These are phyloP conservation scores for Unio delphinus DNA, from an alignment of 2,888 invertebrate species.

Conservation along the genomic window DNA sequence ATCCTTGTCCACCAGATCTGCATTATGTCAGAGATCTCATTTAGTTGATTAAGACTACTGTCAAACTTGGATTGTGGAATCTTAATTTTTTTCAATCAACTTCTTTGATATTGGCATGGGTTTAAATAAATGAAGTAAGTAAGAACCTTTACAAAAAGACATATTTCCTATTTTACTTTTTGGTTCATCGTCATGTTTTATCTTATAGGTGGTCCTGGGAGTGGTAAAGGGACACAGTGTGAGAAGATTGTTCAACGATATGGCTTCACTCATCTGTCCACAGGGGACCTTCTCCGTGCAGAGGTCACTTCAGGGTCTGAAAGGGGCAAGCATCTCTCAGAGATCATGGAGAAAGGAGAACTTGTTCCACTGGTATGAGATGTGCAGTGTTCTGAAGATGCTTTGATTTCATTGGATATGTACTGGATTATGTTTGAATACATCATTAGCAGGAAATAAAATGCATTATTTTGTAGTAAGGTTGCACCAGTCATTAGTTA, in stretches of 20 bases:
- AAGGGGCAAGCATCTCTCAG: conserved; percentile 86
- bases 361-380: conserved; percentile 83
- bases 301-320: conserved; percentile 92
- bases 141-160: too few relatives aligned
- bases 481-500: neutral
- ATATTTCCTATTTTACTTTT: too few relatives aligned
- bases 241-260: conserved; percentile 92
- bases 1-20: too few relatives aligned
- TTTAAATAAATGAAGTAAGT: too few relatives aligned
- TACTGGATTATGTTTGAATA: too few relatives aligned
- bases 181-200: neutral
- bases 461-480: neutral
- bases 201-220: conserved; percentile 83
- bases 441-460: neutral
- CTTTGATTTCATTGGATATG: neutral
- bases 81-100: too few relatives aligned
- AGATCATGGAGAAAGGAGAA: conserved; percentile 90
- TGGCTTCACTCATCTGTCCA: conserved; percentile 92
- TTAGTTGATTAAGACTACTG: too few relatives aligned
- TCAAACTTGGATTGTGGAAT: too few relatives aligned
- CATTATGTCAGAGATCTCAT: too few relatives aligned
- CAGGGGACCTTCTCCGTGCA: conserved; percentile 88
- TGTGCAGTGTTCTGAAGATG: too few relatives aligned
- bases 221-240: conserved; percentile 97
- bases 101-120: too few relatives aligned